These are phyloP conservation scores for Laticauda laticaudata DNA, from an alignment of 2,113 vertebrate genomes.

Conservation along the genomic window DNA sequence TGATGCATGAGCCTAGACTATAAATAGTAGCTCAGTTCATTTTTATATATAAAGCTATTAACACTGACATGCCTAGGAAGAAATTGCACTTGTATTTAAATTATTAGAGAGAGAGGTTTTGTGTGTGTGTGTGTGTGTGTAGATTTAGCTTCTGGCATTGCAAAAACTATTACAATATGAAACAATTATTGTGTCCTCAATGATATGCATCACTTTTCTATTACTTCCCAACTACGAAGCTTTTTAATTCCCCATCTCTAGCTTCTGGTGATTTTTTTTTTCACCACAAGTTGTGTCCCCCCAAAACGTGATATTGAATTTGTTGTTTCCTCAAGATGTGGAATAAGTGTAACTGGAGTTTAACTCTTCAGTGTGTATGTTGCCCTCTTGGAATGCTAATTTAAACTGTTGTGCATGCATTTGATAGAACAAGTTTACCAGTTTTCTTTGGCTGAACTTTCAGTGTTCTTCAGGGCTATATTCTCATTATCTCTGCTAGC, in stretches of 20 bases:
- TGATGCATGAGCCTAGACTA: background rate
- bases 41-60: background rate
- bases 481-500: background rate
- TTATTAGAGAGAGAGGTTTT: background rate
- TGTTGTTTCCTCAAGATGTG: background rate
- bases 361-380: background rate
- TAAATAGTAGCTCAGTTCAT: background rate
- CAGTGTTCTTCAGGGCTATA: background rate
- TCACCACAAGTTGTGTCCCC: background rate
- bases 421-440: background rate
- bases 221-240: no score
- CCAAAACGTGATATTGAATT: background rate
- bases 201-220: no score
- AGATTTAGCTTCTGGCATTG: background rate
- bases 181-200: background rate
- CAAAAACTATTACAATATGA: background rate
- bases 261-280: background rate
- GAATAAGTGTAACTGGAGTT: background rate
- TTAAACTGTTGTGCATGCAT: background rate
- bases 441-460: background rate
- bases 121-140: no score
- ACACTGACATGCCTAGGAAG: background rate
- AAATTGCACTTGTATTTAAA: background rate
- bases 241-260: background rate
- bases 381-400: background rate